Percentiles rank a stretch among this genome's conserved stretches.
Evolutionary conservation across 2,113 vertebrate genomes (phyloP).

Genomic region (Tragelaphus buxtoni): DNA sequence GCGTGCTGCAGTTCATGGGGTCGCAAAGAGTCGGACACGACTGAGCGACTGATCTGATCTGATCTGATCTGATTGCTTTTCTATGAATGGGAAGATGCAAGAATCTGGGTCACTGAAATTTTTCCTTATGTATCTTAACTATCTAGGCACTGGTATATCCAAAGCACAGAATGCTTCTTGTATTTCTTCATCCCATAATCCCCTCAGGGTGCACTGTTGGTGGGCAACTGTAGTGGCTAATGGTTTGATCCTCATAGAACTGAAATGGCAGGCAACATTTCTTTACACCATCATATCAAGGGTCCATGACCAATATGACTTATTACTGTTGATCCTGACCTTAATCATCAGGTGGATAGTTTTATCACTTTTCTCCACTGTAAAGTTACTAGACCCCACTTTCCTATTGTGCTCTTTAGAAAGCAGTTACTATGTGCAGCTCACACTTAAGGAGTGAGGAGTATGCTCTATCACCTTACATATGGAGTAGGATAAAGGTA

Average conservation of each 20-base stretch:
- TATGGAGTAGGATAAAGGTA: neutral
- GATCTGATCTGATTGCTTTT: too few species aligned
- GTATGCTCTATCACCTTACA: neutral
- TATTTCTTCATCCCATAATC: neutral
- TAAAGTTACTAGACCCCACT: neutral
- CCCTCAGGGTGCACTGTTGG: neutral
- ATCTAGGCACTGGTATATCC: neutral
- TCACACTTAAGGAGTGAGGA: neutral
- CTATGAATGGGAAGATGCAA: neutral
- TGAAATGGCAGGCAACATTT: neutral
- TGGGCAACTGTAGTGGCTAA: neutral
- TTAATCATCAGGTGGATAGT: neutral
- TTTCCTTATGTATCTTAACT: neutral
- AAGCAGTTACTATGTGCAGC: neutral
- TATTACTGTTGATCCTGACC: neutral
- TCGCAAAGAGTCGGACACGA: too few species aligned
- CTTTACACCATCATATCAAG: neutral
- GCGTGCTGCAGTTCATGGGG: too few species aligned
- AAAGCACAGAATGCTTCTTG: neutral
- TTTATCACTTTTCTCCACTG: neutral
- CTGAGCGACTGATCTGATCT: too few species aligned
- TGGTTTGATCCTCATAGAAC: neutral
- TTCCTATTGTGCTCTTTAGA: neutral
- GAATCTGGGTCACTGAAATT: neutral
- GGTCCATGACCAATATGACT: neutral